A percentile compares a stretch with the other conserved stretches of the same genome.
Conservation (phyloP, 2,797 vertebrate species). For the Peromyscus eremicus region DNA sequence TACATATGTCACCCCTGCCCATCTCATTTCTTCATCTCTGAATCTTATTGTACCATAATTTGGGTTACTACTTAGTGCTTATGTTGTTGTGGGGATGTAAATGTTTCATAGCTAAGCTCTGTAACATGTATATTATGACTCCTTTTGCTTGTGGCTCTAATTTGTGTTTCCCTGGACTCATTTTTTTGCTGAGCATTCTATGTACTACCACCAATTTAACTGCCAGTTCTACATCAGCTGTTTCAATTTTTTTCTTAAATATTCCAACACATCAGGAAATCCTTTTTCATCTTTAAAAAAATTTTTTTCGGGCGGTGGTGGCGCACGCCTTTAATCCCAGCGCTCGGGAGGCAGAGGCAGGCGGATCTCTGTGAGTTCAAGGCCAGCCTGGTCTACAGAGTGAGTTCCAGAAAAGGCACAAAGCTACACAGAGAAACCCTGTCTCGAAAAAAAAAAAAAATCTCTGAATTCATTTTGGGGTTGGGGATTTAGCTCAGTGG, state of each 20-base stretch:
- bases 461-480: no score
- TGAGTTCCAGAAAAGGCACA: no score
- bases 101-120: not conserved
- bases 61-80: not conserved
- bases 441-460: no score
- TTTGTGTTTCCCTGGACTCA: not conserved
- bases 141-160: constrained; percentile 27
- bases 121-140: not conserved
- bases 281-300: not conserved
- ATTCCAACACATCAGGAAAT: not conserved
- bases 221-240: not conserved
- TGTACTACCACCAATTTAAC: not conserved
- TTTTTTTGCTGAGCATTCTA: constrained; percentile 22
- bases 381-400: no score
- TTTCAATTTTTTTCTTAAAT: not conserved
- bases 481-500: no score
- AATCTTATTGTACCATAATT: not conserved
- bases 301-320: no score
- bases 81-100: not conserved
- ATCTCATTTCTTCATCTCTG: not conserved
- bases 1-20: not conserved
- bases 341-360: no score
- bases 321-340: no score
- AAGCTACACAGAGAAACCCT: no score
- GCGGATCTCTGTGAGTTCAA: no score